A percentile compares a stretch with the other conserved stretches of the same genome.
Evolutionary conservation across 2,113 vertebrate species (phyloP).

Genomic region (Anolis carolinensis): DNA sequence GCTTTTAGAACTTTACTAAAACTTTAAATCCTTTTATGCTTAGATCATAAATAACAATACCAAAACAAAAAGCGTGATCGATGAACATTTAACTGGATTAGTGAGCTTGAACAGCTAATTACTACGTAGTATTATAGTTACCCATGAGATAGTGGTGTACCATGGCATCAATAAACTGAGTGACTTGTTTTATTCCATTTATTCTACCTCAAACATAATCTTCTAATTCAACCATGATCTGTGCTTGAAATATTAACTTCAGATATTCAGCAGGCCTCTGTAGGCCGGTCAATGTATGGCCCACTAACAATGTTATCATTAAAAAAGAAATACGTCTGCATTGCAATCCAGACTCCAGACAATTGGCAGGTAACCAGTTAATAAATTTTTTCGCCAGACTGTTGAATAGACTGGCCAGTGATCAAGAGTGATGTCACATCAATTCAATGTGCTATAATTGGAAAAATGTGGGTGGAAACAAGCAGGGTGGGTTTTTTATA

Average conservation of each 20-base stretch:
- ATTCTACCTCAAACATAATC: background rate
- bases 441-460: slow-evolving; percentile 82
- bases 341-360: slow-evolving; percentile 76
- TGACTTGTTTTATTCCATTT: background rate
- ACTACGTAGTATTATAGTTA: background rate
- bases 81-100: background rate
- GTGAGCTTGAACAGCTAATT: background rate
- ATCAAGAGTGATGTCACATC: slow-evolving; percentile 88
- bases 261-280: slow-evolving; percentile 37
- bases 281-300: slow-evolving; percentile 62
- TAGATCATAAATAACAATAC: background rate
- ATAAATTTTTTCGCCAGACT: slow-evolving; percentile 79
- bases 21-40: background rate
- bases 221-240: background rate
- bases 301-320: slow-evolving; percentile 79
- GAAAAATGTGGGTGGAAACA: slow-evolving; percentile 82
- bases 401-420: slow-evolving; percentile 79
- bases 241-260: slow-evolving; percentile 56
- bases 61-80: background rate
- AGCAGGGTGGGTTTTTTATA: slow-evolving; percentile 47
- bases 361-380: slow-evolving; percentile 84
- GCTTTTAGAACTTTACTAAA: background rate
- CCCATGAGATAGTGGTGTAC: background rate
- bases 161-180: background rate
- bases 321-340: slow-evolving; percentile 75